A percentile compares a stretch with the other conserved stretches of the same genome.
These are phyloP conservation scores for Acanthochromis polyacanthus DNA, from an alignment of 2,113 vertebrate genomes.

Conservation along the genomic window DNA sequence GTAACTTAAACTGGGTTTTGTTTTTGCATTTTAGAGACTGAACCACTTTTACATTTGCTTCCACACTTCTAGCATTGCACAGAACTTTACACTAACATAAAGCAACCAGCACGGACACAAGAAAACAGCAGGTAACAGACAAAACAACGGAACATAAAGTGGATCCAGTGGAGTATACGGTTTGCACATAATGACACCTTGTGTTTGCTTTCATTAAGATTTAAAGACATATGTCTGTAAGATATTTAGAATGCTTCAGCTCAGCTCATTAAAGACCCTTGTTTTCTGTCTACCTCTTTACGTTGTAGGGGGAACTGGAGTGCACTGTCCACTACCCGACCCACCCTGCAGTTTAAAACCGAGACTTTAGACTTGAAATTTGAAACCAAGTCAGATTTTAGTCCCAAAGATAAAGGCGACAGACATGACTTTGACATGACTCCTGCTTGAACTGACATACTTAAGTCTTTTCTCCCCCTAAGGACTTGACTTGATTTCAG, in stretches of 20 bases:
- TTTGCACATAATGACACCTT: conserved; percentile 31
- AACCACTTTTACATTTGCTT: background rate
- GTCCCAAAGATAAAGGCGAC: conserved; percentile 1
- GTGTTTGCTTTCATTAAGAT: conserved; percentile 37
- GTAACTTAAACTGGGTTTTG: background rate
- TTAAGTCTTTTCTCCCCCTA: no score
- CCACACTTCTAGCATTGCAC: background rate
- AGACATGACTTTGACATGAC: no score
- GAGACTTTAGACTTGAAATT: background rate
- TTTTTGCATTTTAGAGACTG: background rate
- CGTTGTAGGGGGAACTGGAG: background rate
- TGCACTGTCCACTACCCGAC: background rate
- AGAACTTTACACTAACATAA: background rate
- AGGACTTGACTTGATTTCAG: no score
- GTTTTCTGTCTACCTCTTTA: conserved; percentile 5
- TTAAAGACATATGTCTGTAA: conserved; percentile 2
- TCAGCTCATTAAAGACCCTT: background rate
- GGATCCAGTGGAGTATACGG: conserved; percentile 1
- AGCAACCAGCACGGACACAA: background rate
- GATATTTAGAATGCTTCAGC: background rate
- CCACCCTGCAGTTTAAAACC: background rate
- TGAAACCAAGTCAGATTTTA: background rate
- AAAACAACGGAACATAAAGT: background rate
- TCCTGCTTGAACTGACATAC: no score
- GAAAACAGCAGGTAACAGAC: conserved; percentile 11